Evolutionary conservation across 2,113 vertebrate genomes (phyloP), one percentile per base, ranked within the genome.

Genomic region (Pachyramphus minor): DNA sequence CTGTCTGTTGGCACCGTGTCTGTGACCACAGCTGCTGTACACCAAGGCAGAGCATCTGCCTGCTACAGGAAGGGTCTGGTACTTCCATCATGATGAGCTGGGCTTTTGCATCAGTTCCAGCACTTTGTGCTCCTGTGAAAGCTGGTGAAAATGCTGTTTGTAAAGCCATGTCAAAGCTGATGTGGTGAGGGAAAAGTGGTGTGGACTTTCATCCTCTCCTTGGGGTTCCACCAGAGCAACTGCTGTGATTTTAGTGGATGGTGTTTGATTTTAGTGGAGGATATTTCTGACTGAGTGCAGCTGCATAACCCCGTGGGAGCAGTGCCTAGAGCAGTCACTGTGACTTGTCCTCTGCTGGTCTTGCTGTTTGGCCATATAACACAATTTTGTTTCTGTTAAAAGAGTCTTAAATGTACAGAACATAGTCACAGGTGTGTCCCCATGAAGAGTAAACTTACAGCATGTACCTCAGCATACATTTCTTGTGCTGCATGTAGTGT

Each of bases 401-500:
- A n/a, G 50, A 77, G 12, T 47, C 53, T 66, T 63, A 80, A 58
- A 35, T 5, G 9, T 31, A 62, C 19, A 44, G 49, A 49, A 44
- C n/a, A 22, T 1, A 12, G 33, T 58, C n/a, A 14, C 39, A 77
- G 58, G 23, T 87, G 76, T 30, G 41, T 55, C 69, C 62, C 50
- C 19, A 19, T 6, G 7, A 63, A 50, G 55, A 91, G 27, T 50
- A 81, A 69, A 69, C 42, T 68, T 63, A 1, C 1, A 35, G 6
- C 6, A 3, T 8, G 20, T 37, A 12, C 28, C 18, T 39, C 55
- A 50, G 21, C 13, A 37, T 20, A 12, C 1, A 7, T 30, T n/a
- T 59, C 33, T 14, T 35, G 42, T 2, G 0, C 33, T 41, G 30
- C 24, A 13, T 0, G 1, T 14, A 25, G 23, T 25, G 1, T 2